These are phyloP conservation scores for Drosophila parthenogenetica DNA, from an alignment of 2,888 invertebrate genomes.

Conservation along the genomic window DNA sequence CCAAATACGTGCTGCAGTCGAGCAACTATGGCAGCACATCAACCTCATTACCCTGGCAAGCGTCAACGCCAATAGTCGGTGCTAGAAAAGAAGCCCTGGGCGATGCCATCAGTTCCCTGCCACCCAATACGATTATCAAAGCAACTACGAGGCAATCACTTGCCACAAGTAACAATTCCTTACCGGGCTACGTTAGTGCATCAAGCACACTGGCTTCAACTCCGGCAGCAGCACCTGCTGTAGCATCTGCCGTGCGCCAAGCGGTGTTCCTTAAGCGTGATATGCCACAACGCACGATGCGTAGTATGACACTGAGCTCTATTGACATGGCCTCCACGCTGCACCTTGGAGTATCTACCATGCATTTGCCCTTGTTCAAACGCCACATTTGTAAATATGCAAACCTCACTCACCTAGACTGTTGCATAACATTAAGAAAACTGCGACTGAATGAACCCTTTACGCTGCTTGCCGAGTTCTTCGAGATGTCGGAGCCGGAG, in stretches of 20 bases:
- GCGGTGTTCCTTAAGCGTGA: slow-evolving; percentile 83
- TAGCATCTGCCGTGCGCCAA: slow-evolving; percentile 65
- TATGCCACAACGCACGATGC: slow-evolving; percentile 80
- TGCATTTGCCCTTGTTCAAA: slow-evolving; percentile 80
- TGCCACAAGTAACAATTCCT: slow-evolving; percentile 10
- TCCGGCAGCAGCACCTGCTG: slow-evolving; percentile 57
- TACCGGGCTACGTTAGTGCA: background rate
- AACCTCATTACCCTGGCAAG: slow-evolving; percentile 41
- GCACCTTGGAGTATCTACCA: slow-evolving; percentile 77
- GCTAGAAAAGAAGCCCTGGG: slow-evolving; percentile 66
- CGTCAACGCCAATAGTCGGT: background rate
- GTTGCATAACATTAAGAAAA: slow-evolving; percentile 83
- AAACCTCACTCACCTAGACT: slow-evolving; percentile 79
- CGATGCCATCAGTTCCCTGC: slow-evolving; percentile 78
- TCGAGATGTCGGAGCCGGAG: slow-evolving; percentile 82
- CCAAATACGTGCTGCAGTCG: slow-evolving; percentile 74
- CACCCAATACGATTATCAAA: slow-evolving; percentile 81
- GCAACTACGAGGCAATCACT: slow-evolving; percentile 61
- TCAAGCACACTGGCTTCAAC: slow-evolving; percentile 1
- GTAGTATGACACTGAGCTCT: slow-evolving; percentile 78
- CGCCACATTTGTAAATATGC: slow-evolving; percentile 80
- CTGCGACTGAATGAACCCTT: slow-evolving; percentile 83
- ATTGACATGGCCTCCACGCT: slow-evolving; percentile 82
- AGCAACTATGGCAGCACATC: slow-evolving; percentile 37
- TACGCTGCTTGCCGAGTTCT: slow-evolving; percentile 80